These are phyloP conservation scores for Sparidentex hasta DNA, from an alignment of 2,797 vertebrate species.

Conservation along the genomic window DNA sequence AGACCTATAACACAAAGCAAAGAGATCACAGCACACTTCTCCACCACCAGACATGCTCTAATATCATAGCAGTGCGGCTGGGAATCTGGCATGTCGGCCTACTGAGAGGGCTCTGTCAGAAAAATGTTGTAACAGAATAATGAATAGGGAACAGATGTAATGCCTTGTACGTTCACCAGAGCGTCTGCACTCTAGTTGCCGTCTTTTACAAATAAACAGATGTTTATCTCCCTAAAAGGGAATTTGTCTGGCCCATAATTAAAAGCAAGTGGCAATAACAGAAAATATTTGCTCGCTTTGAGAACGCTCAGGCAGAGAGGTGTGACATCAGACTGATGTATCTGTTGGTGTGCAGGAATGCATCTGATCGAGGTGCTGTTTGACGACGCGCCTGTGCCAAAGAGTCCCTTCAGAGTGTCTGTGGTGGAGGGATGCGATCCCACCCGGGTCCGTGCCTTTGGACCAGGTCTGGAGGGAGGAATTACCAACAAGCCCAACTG, in stretches of 20 bases:
- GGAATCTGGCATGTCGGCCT: conserved; percentile 59
- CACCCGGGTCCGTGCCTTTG: conserved; percentile 91
- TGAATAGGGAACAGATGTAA: conserved; percentile 76
- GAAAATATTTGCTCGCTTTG: conserved; percentile 49
- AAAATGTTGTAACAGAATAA: conserved; percentile 73
- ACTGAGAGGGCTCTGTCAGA: conserved; percentile 71
- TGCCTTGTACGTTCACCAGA: conserved; percentile 60
- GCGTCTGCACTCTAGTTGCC: conserved; percentile 48
- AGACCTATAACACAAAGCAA: conserved; percentile 79
- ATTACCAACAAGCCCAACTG: conserved; percentile 93
- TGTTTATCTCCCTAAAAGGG: conserved; percentile 74
- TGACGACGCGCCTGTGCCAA: conserved; percentile 90
- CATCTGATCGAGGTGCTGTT: conserved; percentile 95
- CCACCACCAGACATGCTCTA: conserved; percentile 70
- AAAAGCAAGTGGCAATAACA: conserved; percentile 43
- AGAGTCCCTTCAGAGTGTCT: conserved; percentile 94
- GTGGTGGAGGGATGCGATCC: conserved; percentile 97
- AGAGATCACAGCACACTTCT: conserved; percentile 75
- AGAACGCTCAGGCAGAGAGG: conserved; percentile 17
- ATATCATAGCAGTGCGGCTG: conserved; percentile 65
- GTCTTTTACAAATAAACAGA: conserved; percentile 75
- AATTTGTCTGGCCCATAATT: conserved; percentile 61
- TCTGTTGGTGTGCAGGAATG: conserved; percentile 84
- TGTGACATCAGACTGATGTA: conserved; percentile 7
- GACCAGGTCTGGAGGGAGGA: conserved; percentile 93